Evolutionary conservation across 2,113 vertebrate species (phyloP), one percentile per base, ranked within the genome.

Genomic region (Telmatochromis brachygnathus): DNA sequence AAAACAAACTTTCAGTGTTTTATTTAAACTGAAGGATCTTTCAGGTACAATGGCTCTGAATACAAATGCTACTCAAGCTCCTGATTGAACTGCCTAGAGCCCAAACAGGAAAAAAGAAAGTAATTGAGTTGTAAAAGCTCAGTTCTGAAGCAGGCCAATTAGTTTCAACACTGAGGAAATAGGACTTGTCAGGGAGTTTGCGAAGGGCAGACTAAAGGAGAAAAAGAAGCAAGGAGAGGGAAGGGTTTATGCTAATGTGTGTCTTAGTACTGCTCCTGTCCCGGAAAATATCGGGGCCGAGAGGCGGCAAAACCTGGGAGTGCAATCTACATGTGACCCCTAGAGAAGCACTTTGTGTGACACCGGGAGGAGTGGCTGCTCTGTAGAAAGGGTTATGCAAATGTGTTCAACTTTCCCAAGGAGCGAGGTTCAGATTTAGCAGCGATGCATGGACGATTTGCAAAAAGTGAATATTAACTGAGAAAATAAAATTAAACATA

Each of bases 171-270:
- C 8, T 62, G 39, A 51, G 83, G 79, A 87, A 84, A 56, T 7
- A 73, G 60, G 60, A 81, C 75, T 68, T 83, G 88, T 91, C 90
- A 79, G 86, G 21, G 82, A 79, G 15, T 10, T 88, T 86, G 84
- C 83, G 77, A 93, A 86, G 89, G 82, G 81, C 83, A 75, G 81
- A 53, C 5, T 6, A 19, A 79, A 23, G 15, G 54, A 58, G 37
- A 5, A 87, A 51, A 70, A 82, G 54, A 42, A 51, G 53, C 79
- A 62, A 77, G 23, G 62, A 87, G 80, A 68, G 62, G 86, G n/a
- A 85, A 75, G 65, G 45, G 8, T 81, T 89, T 91, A 92, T 93
- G 92, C 86, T 91, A 91, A 92, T 89, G 3, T 54, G 19, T 11
- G 84, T 68, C 81, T 84, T 86, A 70, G 60, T 19, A 86, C 73